Evolutionary conservation across 2,888 invertebrate species (phyloP).

Genomic region (Ennomos erosarius): DNA sequence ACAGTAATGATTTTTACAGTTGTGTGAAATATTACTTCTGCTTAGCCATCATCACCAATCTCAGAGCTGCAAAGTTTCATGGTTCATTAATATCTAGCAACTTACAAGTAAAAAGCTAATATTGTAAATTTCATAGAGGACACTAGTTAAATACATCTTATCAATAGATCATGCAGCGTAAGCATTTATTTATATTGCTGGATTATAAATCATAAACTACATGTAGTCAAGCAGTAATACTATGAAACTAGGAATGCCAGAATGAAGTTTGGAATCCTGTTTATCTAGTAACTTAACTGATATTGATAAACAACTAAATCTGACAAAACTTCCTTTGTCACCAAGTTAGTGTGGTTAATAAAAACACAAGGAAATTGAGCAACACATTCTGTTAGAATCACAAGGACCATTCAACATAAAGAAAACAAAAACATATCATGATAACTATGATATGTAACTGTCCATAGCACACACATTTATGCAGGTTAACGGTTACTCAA

Average conservation of each 20-base stretch:
- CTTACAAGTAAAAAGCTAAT: not conserved
- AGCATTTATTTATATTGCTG: slow-evolving; percentile 7
- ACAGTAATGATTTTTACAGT: too few species aligned
- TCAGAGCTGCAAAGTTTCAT: too few species aligned
- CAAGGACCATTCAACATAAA: slow-evolving; percentile 84
- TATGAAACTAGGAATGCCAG: slow-evolving; percentile 11
- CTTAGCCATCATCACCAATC: too few species aligned
- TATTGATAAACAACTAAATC: slow-evolving; percentile 20
- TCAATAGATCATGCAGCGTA: slow-evolving; percentile 23
- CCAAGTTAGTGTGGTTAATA: slow-evolving; percentile 46
- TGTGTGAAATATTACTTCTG: too few species aligned
- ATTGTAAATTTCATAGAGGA: not conserved
- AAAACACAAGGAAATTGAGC: slow-evolving; percentile 45
- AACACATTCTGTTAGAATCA: slow-evolving; percentile 76
- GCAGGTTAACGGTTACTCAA: slow-evolving; percentile 78
- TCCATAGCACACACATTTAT: slow-evolving; percentile 82
- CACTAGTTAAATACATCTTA: slow-evolving; percentile 4
- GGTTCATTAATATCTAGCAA: too few species aligned
- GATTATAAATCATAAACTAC: slow-evolving; percentile 5
- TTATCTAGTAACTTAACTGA: slow-evolving; percentile 15
- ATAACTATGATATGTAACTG: slow-evolving; percentile 59
- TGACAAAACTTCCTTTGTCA: slow-evolving; percentile 27
- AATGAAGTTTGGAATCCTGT: slow-evolving; percentile 17
- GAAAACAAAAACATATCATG: slow-evolving; percentile 63
- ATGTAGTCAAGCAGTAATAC: slow-evolving; percentile 20